A percentile compares a stretch with the other conserved stretches of the same genome.
Conservation (phyloP, 2,113 vertebrate species). For the Gadus chalcogrammus region DNA sequence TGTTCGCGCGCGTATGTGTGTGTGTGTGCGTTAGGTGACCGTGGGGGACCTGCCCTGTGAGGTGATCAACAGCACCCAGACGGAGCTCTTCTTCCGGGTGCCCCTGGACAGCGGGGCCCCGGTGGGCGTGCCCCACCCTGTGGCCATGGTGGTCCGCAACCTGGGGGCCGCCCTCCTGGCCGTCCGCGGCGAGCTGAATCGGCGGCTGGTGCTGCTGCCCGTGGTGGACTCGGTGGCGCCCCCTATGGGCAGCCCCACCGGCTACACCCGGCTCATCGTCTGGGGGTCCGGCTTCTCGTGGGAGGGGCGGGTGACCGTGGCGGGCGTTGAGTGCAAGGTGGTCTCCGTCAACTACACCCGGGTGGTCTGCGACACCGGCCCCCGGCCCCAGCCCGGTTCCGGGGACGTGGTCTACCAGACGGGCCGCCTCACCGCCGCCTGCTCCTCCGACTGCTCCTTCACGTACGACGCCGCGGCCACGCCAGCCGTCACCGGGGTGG, state of each 20-base stretch:
- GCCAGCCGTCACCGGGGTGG: slow-evolving; percentile 52
- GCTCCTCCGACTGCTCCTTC: slow-evolving; percentile 74
- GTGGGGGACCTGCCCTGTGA: slow-evolving; percentile 72
- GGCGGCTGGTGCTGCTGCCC: slow-evolving; percentile 78
- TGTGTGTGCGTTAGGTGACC: slow-evolving; percentile 64
- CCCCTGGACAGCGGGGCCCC: slow-evolving; percentile 60
- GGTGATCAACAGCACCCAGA: slow-evolving; percentile 68
- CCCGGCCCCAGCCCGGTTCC: slow-evolving; percentile 42
- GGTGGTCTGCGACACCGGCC: slow-evolving; percentile 71
- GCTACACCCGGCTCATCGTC: slow-evolving; percentile 71
- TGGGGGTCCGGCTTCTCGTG: slow-evolving; percentile 77
- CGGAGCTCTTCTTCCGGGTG: slow-evolving; percentile 71
- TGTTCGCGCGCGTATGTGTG: no score
- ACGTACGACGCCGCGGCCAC: slow-evolving; percentile 59
- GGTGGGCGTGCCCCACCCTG: slow-evolving; percentile 62
- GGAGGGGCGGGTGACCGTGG: slow-evolving; percentile 45
- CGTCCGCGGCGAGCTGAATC: slow-evolving; percentile 53
- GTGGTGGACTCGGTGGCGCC: slow-evolving; percentile 71
- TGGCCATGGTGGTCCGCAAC: slow-evolving; percentile 73
- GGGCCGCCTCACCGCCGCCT: slow-evolving; percentile 60
- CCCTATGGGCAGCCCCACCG: slow-evolving; percentile 68
- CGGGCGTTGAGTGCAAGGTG: slow-evolving; percentile 58
- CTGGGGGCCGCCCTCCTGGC: slow-evolving; percentile 69
- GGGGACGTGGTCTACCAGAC: slow-evolving; percentile 48
- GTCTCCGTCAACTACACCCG: slow-evolving; percentile 72